Percentiles rank a stretch among this genome's conserved stretches.
These are phyloP conservation scores for Zonitis immaculata DNA, from an alignment of 2,888 invertebrate genomes.

Conservation along the genomic window DNA sequence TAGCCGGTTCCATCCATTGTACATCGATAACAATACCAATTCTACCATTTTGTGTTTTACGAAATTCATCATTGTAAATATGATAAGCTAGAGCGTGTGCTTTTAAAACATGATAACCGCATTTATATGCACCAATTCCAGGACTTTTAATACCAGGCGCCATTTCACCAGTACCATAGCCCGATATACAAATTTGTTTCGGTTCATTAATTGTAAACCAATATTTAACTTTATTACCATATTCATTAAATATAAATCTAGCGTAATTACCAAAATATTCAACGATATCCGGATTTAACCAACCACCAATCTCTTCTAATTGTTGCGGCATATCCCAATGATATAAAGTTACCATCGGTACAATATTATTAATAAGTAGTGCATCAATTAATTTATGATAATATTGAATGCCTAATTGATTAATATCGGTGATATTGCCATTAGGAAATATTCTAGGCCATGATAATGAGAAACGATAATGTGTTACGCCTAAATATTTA, in stretches of 20 bases:
- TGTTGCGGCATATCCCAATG: conserved; percentile 55
- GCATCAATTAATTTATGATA: conserved; percentile 59
- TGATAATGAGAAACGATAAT: conserved; percentile 68
- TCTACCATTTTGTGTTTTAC: conserved; percentile 52
- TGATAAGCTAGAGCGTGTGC: conserved; percentile 65
- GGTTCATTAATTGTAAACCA: conserved; percentile 35
- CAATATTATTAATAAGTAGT: conserved; percentile 51
- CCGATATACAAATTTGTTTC: conserved; percentile 13
- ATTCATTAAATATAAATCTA: conserved; percentile 51
- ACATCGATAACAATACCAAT: conserved; percentile 53
- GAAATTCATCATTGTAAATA: conserved; percentile 59
- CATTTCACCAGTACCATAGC: conserved; percentile 20
- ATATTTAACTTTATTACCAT: conserved; percentile 58
- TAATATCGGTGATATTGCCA: conserved; percentile 61
- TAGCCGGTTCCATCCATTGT: conserved; percentile 59
- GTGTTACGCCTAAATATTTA: conserved; percentile 57
- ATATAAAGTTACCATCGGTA: conserved; percentile 53
- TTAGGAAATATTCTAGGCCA: conserved; percentile 73
- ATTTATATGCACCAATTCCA: conserved; percentile 60
- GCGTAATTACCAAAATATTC: conserved; percentile 8
- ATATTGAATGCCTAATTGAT: conserved; percentile 63
- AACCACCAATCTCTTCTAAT: conserved; percentile 25
- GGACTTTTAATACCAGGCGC: conserved; percentile 11
- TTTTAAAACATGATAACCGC: conserved; percentile 59
- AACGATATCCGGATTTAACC: conserved; percentile 1